Percentiles rank a stretch among this genome's conserved stretches.
Conservation (phyloP, 2,888 invertebrate species). For the Tenthredo distinguenda region DNA sequence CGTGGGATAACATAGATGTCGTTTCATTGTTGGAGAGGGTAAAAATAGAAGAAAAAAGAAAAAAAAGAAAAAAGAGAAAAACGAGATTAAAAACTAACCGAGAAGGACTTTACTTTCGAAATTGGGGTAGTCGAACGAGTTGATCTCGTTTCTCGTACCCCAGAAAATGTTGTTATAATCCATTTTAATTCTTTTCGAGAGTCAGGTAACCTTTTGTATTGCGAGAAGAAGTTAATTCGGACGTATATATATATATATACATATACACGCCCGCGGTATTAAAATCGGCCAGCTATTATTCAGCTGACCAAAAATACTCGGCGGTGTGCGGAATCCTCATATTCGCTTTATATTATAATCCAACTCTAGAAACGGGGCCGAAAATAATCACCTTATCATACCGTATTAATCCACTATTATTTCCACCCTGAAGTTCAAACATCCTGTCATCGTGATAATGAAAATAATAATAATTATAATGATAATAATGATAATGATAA, state of each 20-base stretch:
- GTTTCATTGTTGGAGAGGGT: not conserved
- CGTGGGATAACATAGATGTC: not conserved
- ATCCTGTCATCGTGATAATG: not conserved
- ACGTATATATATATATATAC: not conserved
- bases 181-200: slow-evolving; percentile 1
- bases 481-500: not conserved
- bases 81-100: not conserved
- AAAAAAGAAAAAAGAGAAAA: not conserved
- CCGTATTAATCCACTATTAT: not conserved
- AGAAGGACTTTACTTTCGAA: not conserved
- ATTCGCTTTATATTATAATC: not conserved
- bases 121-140: slow-evolving; percentile 14
- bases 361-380: not conserved
- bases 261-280: not conserved
- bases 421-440: not conserved
- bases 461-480: not conserved
- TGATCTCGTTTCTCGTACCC: slow-evolving; percentile 2
- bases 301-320: not conserved
- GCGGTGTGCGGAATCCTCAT: not conserved
- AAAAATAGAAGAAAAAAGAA: not conserved
- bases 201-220: slow-evolving; percentile 8
- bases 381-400: not conserved
- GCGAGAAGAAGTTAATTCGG: slow-evolving; percentile 38
- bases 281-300: slow-evolving; percentile 24
- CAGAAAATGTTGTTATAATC: slow-evolving; percentile 24